phyloP scores from a whole-genome alignment of 1,140 invertebrate genomes.

The Drosophila subpulchrella region DNA sequence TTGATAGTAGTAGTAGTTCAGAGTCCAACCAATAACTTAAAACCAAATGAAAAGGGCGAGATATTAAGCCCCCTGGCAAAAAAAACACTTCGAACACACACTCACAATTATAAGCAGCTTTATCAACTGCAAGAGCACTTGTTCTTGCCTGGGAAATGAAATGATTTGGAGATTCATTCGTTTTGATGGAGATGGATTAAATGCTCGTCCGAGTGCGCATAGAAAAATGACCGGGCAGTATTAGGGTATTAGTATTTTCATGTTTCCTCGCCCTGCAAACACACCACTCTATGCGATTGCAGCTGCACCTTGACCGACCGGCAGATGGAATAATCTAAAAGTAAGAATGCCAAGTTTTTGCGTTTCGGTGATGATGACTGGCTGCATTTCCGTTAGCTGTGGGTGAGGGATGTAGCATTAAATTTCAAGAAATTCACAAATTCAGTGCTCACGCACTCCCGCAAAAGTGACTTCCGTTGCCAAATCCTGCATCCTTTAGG shows the following conservation, averaged over 20 bases:
- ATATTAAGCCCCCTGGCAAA: conserved; percentile 12
- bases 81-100: neutral
- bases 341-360: conserved; percentile 36
- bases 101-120: conserved; percentile 51
- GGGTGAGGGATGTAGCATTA: conserved; percentile 34
- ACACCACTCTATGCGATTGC: conserved; percentile 32
- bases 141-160: conserved; percentile 37
- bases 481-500: conserved; percentile 58
- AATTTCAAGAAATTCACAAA: conserved; percentile 70
- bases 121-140: conserved; percentile 40
- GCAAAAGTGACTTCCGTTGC: conserved; percentile 64
- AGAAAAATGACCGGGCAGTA: conserved; percentile 42
- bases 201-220: conserved; percentile 42
- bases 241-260: conserved; percentile 28
- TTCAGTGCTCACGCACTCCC: conserved; percentile 43
- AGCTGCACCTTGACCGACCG: conserved; percentile 32
- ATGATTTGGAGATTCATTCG: conserved; percentile 50
- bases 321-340: conserved; percentile 37
- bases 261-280: neutral
- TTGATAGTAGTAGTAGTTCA: neutral
- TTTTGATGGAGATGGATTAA: conserved; percentile 53
- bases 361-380: conserved; percentile 32
- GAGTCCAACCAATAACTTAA: neutral
- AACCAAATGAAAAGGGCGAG: neutral
- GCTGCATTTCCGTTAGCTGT: conserved; percentile 32